Evolutionary conservation across 2,797 vertebrate genomes (phyloP).

Genomic region (Anniella stebbinsi): DNA sequence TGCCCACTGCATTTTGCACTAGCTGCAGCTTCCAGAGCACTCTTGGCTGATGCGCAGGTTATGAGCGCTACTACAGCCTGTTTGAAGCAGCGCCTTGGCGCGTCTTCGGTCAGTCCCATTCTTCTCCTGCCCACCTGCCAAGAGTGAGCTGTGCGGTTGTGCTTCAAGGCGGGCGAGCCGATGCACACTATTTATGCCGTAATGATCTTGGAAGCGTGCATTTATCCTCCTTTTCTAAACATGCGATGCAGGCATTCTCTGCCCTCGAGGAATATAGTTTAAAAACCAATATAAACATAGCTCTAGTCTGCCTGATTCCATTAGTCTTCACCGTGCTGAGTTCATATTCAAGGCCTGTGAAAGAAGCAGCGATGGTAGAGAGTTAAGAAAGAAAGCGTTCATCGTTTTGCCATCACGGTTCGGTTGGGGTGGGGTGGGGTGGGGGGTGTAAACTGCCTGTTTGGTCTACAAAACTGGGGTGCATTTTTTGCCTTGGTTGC

Average conservation of each 20-base stretch:
- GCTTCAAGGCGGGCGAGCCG: not conserved
- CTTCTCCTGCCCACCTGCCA: not conserved
- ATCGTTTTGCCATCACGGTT: not conserved
- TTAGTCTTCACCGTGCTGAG: not conserved
- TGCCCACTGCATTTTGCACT: too few relatives aligned
- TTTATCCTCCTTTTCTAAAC: slow-evolving; percentile 42
- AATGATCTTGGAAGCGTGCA: slow-evolving; percentile 10
- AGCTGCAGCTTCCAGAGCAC: not conserved
- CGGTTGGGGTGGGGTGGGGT: too few relatives aligned
- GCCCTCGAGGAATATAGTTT: slow-evolving; percentile 25
- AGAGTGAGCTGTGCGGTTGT: not conserved
- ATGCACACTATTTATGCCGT: slow-evolving; percentile 30
- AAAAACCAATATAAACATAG: slow-evolving; percentile 37
- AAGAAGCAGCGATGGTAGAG: not conserved
- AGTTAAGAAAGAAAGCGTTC: not conserved
- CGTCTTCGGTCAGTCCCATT: not conserved
- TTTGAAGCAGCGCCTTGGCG: too few relatives aligned
- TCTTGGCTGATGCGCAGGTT: not conserved
- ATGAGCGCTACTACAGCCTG: not conserved
- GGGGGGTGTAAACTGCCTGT: not conserved
- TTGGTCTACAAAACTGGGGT: not conserved
- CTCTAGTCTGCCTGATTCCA: slow-evolving; percentile 27
- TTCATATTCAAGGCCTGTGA: slow-evolving; percentile 12
- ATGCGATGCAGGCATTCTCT: slow-evolving; percentile 9
- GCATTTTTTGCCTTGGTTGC: too few relatives aligned